phyloP scores from a whole-genome alignment of 1,140 invertebrate species.

The Gryllus bimaculatus region DNA sequence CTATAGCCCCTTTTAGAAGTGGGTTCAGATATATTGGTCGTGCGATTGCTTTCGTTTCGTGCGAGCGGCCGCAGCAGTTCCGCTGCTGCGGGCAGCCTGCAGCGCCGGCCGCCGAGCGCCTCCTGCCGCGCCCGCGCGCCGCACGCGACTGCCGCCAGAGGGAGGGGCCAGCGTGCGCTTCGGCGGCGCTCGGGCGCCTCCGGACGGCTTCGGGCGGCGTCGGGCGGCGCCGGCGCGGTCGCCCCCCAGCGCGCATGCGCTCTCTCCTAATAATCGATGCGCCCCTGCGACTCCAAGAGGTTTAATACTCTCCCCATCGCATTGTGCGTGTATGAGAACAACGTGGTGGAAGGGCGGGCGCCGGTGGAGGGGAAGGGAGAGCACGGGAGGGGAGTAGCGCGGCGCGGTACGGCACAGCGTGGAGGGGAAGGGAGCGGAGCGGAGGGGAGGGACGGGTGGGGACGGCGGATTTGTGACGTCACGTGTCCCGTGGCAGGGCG shows the following conservation, averaged over 20 bases:
- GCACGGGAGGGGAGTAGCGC: neutral
- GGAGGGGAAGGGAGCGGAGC: neutral
- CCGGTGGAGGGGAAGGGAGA: neutral
- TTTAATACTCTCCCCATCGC: neutral
- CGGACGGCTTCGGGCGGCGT: neutral
- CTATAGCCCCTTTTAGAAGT: no score
- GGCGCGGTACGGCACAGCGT: no score
- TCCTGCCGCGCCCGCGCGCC: no score
- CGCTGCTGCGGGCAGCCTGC: no score
- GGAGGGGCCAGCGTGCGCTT: neutral
- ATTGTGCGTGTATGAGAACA: constrained; percentile 1
- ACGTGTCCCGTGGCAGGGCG: neutral
- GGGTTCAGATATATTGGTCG: no score
- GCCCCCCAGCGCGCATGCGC: neutral
- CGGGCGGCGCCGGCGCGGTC: no score
- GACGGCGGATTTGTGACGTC: neutral
- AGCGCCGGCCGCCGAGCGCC: no score
- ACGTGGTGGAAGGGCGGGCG: neutral
- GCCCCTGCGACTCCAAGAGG: neutral
- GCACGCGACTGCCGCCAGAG: neutral
- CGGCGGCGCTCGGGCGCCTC: neutral
- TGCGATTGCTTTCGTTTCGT: no score
- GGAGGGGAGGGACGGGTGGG: neutral
- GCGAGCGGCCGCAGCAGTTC: no score
- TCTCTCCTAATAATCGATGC: neutral